phyloP scores from a whole-genome alignment of 1,140 invertebrate species.

The Ips typographus region DNA sequence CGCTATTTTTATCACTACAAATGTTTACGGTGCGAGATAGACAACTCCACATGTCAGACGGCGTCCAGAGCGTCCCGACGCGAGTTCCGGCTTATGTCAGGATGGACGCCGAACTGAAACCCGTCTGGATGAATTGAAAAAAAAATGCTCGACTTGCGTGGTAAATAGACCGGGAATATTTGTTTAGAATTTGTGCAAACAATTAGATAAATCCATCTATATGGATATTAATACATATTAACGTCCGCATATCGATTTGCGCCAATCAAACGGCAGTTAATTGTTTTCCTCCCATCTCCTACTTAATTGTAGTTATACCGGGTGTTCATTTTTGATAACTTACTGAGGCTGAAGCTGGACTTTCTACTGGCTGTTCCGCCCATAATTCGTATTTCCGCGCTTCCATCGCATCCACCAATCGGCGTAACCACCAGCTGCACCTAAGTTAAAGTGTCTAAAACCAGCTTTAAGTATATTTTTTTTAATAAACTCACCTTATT shows the following conservation, averaged over 20 bases:
- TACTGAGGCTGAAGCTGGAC: constrained; percentile 10
- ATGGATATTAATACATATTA: too few relatives aligned
- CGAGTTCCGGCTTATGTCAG: neutral
- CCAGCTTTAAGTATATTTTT: too few relatives aligned
- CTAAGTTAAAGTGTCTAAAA: constrained; percentile 10
- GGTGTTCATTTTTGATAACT: neutral
- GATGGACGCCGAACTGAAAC: neutral
- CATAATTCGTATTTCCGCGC: constrained; percentile 45
- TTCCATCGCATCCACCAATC: constrained; percentile 40
- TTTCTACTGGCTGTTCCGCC: constrained; percentile 40
- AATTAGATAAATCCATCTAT: neutral
- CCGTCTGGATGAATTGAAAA: neutral
- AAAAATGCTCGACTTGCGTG: constrained; percentile 17
- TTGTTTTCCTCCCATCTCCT: neutral
- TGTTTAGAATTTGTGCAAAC: constrained; percentile 9
- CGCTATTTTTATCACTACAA: constrained; percentile 16
- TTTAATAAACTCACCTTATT: too few relatives aligned
- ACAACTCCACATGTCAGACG: constrained; percentile 28
- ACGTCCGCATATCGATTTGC: constrained; percentile 2
- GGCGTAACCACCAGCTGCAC: constrained; percentile 45
- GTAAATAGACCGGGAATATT: neutral
- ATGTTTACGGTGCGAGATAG: constrained; percentile 21
- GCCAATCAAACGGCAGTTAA: neutral
- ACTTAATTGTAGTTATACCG: neutral
- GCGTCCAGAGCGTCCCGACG: constrained; percentile 6